phyloP scores from a whole-genome alignment of 1,140 invertebrate species.

The Pogonomyrmex barbatus region DNA sequence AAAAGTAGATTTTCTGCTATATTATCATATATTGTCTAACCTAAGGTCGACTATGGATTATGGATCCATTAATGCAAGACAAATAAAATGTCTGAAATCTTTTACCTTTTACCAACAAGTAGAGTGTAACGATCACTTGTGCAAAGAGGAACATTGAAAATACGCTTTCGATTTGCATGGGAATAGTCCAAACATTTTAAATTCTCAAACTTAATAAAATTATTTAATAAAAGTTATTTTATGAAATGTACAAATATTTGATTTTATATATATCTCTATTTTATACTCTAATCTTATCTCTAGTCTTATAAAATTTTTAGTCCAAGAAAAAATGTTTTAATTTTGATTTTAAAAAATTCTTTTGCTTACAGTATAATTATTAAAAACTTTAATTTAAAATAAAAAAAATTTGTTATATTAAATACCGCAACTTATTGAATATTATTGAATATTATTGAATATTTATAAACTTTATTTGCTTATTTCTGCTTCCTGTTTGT shows the following conservation, averaged over 20 bases:
- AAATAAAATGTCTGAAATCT: slow-evolving; percentile 48
- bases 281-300: not conserved
- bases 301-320: not conserved
- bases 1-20: slow-evolving; percentile 26
- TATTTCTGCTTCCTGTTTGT: slow-evolving; percentile 6
- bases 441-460: not conserved
- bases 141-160: slow-evolving; percentile 13
- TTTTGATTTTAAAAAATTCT: not conserved
- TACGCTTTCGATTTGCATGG: slow-evolving; percentile 22
- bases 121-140: slow-evolving; percentile 15
- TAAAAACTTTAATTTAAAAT: not conserved
- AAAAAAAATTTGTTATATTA: not conserved
- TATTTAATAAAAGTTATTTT: not conserved
- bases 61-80: slow-evolving; percentile 45
- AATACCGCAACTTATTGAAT: slow-evolving; percentile 1
- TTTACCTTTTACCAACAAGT: slow-evolving; percentile 47
- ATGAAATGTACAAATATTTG: not conserved
- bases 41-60: slow-evolving; percentile 42
- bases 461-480: not conserved
- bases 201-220: slow-evolving; percentile 17
- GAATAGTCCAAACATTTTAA: slow-evolving; percentile 18
- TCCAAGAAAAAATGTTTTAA: not conserved
- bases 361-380: not conserved
- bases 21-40: slow-evolving; percentile 41
- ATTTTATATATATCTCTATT: not conserved